Evolutionary conservation across 2,797 vertebrate genomes (phyloP).

Genomic region (Scarus forsteni): DNA sequence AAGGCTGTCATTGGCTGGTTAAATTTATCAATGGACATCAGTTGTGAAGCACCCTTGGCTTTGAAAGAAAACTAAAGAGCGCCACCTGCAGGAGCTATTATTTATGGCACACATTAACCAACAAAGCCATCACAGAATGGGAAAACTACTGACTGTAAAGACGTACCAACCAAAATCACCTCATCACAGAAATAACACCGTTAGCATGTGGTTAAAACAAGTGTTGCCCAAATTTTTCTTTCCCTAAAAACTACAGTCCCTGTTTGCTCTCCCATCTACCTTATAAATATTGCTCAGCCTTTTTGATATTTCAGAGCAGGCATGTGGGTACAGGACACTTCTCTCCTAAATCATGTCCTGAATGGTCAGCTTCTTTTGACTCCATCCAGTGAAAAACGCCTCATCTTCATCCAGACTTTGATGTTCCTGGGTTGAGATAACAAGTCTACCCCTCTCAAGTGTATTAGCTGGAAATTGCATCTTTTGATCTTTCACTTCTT

Average conservation of each 20-base stretch:
- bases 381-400: constrained; percentile 18
- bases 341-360: constrained; percentile 47
- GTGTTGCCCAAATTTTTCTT: neutral
- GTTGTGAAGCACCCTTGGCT: neutral
- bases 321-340: neutral
- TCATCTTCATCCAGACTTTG: constrained; percentile 54
- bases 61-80: neutral
- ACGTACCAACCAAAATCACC: no score
- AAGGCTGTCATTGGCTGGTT: neutral
- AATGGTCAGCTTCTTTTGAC: constrained; percentile 30
- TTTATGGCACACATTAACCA: neutral
- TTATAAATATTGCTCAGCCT: constrained; percentile 1
- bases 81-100: constrained; percentile 3
- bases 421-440: constrained; percentile 54
- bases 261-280: neutral
- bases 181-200: constrained; percentile 6
- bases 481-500: constrained; percentile 63
- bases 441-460: constrained; percentile 48
- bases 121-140: no score
- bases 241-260: neutral
- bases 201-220: neutral
- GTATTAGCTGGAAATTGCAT: constrained; percentile 47
- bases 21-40: neutral
- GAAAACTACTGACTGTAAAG: no score
- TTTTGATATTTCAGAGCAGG: constrained; percentile 23